Evolutionary conservation across 2,888 invertebrate species (phyloP).

Genomic region (Agrypnus murinus): DNA sequence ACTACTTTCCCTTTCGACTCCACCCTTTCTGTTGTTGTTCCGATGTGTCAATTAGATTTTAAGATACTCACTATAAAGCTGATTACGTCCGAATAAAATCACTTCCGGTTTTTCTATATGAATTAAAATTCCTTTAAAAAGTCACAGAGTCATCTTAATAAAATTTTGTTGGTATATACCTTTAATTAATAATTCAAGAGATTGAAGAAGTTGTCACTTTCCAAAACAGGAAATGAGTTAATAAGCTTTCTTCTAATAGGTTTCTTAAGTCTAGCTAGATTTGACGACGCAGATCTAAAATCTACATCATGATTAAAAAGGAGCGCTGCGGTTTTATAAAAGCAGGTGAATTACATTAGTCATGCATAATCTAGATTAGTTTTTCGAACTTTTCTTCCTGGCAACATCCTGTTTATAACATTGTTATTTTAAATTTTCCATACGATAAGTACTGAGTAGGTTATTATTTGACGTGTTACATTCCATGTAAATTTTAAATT

Average conservation of each 20-base stretch:
- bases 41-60: constrained; percentile 42
- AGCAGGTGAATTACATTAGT: not conserved
- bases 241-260: constrained; percentile 17
- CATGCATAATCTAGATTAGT: not conserved
- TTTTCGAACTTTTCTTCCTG: too few relatives aligned
- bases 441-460: too few relatives aligned
- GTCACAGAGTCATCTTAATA: not conserved
- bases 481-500: too few relatives aligned
- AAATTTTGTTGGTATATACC: not conserved
- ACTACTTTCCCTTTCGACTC: constrained; percentile 55
- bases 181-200: not conserved
- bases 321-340: too few relatives aligned
- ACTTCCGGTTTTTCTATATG: constrained; percentile 25
- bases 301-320: too few relatives aligned
- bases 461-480: too few relatives aligned
- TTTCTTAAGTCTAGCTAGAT: not conserved
- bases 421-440: too few relatives aligned
- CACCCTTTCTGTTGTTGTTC: constrained; percentile 47
- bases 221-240: not conserved
- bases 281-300: not conserved
- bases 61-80: constrained; percentile 30
- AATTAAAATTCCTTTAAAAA: not conserved
- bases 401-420: too few relatives aligned
- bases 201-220: not conserved
- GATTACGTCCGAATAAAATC: not conserved